phyloP scores from a whole-genome alignment of 23 tunicate genomes.

The Aplidium turbinatum region DNA sequence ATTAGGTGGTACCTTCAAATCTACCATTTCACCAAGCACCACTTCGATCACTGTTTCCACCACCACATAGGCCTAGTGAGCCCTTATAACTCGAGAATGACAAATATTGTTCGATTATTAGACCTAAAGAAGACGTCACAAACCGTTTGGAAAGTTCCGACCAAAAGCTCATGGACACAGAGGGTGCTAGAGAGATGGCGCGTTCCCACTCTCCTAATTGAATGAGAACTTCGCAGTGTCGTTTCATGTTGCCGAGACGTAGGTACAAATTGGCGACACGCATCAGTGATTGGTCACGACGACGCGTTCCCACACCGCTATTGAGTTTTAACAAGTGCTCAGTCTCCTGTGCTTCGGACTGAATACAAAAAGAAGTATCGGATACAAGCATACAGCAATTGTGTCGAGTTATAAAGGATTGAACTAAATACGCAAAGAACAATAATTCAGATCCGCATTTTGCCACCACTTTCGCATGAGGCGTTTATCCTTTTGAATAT shows the following conservation, averaged over 20 bases:
- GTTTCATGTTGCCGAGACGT: conserved; percentile 60
- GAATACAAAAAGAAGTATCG: background rate
- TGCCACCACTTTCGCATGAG: no score
- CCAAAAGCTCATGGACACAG: conserved; percentile 79
- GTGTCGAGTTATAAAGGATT: background rate
- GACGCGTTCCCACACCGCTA: conserved; percentile 38
- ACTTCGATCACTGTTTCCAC: no score
- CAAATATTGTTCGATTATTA: no score
- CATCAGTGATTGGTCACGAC: conserved; percentile 41
- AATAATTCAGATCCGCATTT: no score
- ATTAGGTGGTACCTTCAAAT: no score
- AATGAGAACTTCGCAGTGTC: conserved; percentile 73
- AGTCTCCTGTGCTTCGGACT: conserved; percentile 69
- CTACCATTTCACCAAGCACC: no score
- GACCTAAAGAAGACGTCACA: no score
- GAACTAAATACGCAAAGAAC: no score
- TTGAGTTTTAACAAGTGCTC: conserved; percentile 39
- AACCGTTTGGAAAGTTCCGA: conserved; percentile 37
- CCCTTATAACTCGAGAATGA: no score
- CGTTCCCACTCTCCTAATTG: conserved; percentile 76
- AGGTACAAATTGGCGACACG: conserved; percentile 60
- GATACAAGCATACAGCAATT: background rate
- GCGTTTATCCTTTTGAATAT: no score
- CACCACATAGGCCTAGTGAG: no score
- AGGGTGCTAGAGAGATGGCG: conserved; percentile 85